phyloP scores from a whole-genome alignment of 1,140 invertebrate genomes.

The Ostrea edulis region DNA sequence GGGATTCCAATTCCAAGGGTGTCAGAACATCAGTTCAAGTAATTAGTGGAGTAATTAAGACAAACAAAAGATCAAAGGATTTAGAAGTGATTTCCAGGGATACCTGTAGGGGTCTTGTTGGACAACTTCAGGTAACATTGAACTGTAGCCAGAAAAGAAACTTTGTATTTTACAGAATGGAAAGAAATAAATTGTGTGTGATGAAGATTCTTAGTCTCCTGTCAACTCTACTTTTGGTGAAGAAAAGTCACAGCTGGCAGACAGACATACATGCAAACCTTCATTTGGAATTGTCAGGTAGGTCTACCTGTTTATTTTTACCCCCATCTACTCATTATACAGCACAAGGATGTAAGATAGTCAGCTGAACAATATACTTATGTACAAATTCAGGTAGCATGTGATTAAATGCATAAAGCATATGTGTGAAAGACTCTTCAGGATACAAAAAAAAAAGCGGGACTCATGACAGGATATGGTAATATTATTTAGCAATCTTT shows the following conservation, averaged over 20 bases:
- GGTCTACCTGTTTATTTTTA: neutral
- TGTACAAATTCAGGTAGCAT: constrained; percentile 23
- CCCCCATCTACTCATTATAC: neutral
- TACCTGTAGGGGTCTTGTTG: constrained; percentile 8
- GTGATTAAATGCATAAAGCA: neutral
- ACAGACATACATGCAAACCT: neutral
- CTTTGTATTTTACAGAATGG: neutral
- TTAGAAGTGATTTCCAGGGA: neutral
- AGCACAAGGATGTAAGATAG: neutral
- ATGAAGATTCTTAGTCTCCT: constrained; percentile 11
- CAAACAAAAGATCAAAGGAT: constrained; percentile 17
- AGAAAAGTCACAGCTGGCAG: constrained; percentile 8
- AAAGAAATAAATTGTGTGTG: constrained; percentile 15
- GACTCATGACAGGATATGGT: neutral
- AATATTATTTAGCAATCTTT: neutral
- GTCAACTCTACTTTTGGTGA: neutral
- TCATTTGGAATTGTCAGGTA: constrained; percentile 10
- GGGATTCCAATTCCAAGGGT: neutral
- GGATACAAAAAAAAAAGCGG: neutral
- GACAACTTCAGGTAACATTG: constrained; percentile 2
- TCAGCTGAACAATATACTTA: neutral
- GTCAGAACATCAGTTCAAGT: constrained; percentile 14
- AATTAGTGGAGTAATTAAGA: constrained; percentile 28
- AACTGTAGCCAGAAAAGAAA: neutral
- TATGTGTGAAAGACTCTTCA: neutral